phyloP scores from a whole-genome alignment of 2,113 vertebrate genomes.

The Chrysochloris asiatica region DNA sequence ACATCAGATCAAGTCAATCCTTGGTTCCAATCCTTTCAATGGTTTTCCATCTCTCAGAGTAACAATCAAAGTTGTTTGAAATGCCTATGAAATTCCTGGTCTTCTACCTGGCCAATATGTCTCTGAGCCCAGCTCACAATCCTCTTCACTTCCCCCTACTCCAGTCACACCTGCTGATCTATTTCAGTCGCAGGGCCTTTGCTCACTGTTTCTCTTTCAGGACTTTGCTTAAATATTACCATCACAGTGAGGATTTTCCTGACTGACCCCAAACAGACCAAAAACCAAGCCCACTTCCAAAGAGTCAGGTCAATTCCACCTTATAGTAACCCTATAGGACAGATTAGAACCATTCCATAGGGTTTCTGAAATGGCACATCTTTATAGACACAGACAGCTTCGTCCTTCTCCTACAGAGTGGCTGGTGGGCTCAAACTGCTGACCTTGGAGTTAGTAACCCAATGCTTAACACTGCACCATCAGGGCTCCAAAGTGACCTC shows the following conservation, averaged over 20 bases:
- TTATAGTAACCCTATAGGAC: too few relatives aligned
- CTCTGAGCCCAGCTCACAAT: background rate
- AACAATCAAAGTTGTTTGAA: constrained; percentile 23
- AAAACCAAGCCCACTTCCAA: too few relatives aligned
- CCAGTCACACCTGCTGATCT: background rate
- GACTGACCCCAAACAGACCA: too few relatives aligned
- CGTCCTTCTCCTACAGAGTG: too few relatives aligned
- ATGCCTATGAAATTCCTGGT: background rate
- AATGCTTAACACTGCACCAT: too few relatives aligned
- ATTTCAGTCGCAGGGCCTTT: background rate
- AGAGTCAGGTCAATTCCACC: too few relatives aligned
- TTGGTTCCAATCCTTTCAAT: background rate
- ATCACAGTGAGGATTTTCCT: background rate
- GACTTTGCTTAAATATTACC: background rate
- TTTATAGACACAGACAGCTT: too few relatives aligned
- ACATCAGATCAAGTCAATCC: background rate
- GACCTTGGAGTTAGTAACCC: too few relatives aligned
- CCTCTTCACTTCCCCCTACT: background rate
- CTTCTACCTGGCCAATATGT: background rate
- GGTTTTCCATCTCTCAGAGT: background rate
- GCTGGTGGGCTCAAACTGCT: too few relatives aligned
- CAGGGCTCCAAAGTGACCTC: background rate
- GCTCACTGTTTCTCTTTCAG: background rate
- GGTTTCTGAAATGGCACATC: too few relatives aligned
- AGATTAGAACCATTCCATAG: too few relatives aligned